Conservation (phyloP, 2,888 invertebrate genomes). For the Tenthredo mesomela region DNA sequence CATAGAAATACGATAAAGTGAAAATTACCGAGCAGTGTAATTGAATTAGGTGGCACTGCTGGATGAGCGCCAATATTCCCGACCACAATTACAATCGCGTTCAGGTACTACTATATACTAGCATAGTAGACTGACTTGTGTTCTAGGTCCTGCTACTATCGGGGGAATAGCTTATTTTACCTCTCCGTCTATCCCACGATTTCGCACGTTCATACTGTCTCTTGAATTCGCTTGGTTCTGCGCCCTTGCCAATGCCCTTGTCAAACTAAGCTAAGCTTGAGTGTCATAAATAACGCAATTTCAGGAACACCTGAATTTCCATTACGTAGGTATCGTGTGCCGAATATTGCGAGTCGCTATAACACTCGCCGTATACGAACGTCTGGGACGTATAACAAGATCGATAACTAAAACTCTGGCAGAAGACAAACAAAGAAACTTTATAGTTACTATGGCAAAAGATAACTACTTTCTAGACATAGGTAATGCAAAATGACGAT, state of each 20-base stretch:
- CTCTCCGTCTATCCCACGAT: neutral
- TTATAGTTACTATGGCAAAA: neutral
- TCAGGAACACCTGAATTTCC: constrained; percentile 43
- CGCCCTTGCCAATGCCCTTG: constrained; percentile 17
- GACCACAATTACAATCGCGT: constrained; percentile 50
- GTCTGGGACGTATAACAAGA: neutral
- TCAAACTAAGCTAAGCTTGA: constrained; percentile 13
- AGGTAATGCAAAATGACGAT: neutral
- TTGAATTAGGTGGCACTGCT: constrained; percentile 51
- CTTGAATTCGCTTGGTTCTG: constrained; percentile 5
- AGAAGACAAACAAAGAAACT: constrained; percentile 10
- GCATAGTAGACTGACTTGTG: constrained; percentile 5
- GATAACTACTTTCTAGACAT: neutral
- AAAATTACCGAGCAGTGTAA: constrained; percentile 51
- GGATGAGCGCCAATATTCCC: constrained; percentile 49
- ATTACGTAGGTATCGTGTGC: constrained; percentile 25
- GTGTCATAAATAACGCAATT: constrained; percentile 47
- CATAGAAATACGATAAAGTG: constrained; percentile 51
- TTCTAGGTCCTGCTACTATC: constrained; percentile 16
- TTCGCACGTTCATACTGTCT: neutral
- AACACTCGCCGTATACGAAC: neutral
- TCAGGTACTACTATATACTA: neutral
- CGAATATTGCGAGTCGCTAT: constrained; percentile 24
- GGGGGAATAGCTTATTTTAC: constrained; percentile 9
- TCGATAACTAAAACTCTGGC: neutral